Base-by-base conservation (phyloP, 2,888 invertebrate species). In the Agrochola macilenta region DNA sequence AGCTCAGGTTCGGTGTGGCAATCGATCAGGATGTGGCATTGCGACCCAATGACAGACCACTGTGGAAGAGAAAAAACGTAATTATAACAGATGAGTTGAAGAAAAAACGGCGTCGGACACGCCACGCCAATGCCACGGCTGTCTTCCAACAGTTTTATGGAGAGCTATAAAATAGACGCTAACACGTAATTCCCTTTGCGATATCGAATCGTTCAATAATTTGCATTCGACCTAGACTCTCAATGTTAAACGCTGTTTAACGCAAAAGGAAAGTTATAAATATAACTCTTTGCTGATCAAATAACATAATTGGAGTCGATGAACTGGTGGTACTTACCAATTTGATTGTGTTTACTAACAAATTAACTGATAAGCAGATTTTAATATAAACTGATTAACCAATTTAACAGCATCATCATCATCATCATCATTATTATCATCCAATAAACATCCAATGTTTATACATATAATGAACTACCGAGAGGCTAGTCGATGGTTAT, bases 21-120 rank as follows among this genome's bases (percentile, higher is more conserved):
- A 92, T 92, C 89, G 87, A 92, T 90, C 90, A 92, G 92, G 92
- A 92, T 92, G 90, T 88, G 79, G 75, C 84, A 88, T 89, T 89
- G 88, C 80, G 77, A 74, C 72, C 84, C 84, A 87, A 88, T 87
- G 87, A 85, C 85, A 76, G 79, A 73, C 76, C 71, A 63, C 72
- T 69, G 77, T 83, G 79, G 46, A 78, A 83, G 86, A 87, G 87
- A 88, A 86, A 91, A 91, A 89, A 89, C 77, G 81, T 83, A 91
- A 92, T 92, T 92, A 92, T 86, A 87, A 83, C 79, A 84, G 88
- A 87, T 87, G 87, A 90, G 84, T 87, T 69, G 76, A 71, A 85
- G 85, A 88, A 85, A 87, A 89, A 89, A 83, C 74, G 35, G 74
- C 84, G 73, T 85, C 82, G 71, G 84, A 91, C 92, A 92, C 91